Evolutionary conservation across 2,888 invertebrate species (phyloP), one percentile per base, ranked within the genome.

Genomic region (Tachina grossa): DNA sequence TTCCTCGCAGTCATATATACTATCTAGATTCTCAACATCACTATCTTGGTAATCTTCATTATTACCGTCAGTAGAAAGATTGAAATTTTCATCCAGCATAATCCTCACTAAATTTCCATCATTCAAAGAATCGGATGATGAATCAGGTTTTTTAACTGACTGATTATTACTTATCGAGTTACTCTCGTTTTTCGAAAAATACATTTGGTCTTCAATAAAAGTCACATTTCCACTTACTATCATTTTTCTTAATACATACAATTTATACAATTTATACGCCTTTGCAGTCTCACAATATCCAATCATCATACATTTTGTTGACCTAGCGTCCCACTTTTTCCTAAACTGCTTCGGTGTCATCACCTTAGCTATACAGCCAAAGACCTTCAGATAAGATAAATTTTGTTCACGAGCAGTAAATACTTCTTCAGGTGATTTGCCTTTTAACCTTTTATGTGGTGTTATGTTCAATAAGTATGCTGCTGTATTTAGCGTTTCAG

Each of bases 251-350:
- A 9, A 14, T 10, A 65, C 19, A 0, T n/a, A n/a, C n/a, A 78
- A 72, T 41, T 72, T 41, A 9, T 78, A 83, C n/a, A 83, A 11
- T 39, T 45, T 41, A 53, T 78, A 83, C 0, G 71, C 83, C 13
- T 83, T 83, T 8, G 66, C 51, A 19, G 8, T 8, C 14, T 51
- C 51, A 65, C 69, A 55, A 31, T 74, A 81, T 0, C 74, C 74
- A 59, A 81, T n/a, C 76, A 82, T 76, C 0, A 65, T 39, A 13
- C 71, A 77, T 47, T 77, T 83, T 19, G 0, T 53, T 14, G 72
- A 83, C 68, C 22, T 76, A 14, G 65, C 4, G 49, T 71, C 77
- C 83, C 83, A 77, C 16, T 83, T 83, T 3, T 14, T 71, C 47
- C 71, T 43, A 0, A 16, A 1, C 19, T 83, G 43, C 51, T 77